Conservation (phyloP, 2,797 vertebrate genomes). For the Falco naumanni region DNA sequence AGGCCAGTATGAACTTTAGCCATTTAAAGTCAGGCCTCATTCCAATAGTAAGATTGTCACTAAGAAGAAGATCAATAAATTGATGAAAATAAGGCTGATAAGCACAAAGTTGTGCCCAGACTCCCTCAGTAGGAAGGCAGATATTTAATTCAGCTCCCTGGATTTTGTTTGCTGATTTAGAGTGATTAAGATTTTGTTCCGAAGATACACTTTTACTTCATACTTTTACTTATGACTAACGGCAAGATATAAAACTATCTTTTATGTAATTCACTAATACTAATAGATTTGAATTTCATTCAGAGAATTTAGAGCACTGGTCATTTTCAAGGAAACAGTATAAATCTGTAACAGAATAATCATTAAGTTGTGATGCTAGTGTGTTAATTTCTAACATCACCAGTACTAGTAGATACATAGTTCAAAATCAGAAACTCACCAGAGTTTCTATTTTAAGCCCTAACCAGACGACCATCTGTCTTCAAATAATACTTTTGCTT, state of each 20-base stretch:
- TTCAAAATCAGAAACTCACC: not conserved
- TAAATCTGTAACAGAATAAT: not conserved
- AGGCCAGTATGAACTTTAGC: not conserved
- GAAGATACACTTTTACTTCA: not conserved
- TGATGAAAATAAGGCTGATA: not conserved
- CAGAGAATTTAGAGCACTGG: not conserved
- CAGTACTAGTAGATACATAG: not conserved
- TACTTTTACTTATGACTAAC: not conserved
- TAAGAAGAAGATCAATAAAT: not conserved
- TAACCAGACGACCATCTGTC: not conserved
- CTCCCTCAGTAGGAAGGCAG: not conserved
- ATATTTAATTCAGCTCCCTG: not conserved
- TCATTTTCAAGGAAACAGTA: not conserved
- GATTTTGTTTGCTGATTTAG: not conserved
- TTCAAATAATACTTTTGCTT: not conserved
- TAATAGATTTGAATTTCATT: not conserved
- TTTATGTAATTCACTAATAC: not conserved
- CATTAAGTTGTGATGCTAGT: not conserved
- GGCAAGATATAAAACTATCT: not conserved
- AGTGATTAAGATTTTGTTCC: not conserved
- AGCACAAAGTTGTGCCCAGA: not conserved
- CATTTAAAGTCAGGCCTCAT: not conserved
- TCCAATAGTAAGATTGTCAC: not conserved
- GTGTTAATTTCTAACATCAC: not conserved
- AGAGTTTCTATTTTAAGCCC: not conserved